Evolutionary conservation across 2,797 vertebrate genomes (phyloP).

Genomic region (Hemibagrus guttatus): DNA sequence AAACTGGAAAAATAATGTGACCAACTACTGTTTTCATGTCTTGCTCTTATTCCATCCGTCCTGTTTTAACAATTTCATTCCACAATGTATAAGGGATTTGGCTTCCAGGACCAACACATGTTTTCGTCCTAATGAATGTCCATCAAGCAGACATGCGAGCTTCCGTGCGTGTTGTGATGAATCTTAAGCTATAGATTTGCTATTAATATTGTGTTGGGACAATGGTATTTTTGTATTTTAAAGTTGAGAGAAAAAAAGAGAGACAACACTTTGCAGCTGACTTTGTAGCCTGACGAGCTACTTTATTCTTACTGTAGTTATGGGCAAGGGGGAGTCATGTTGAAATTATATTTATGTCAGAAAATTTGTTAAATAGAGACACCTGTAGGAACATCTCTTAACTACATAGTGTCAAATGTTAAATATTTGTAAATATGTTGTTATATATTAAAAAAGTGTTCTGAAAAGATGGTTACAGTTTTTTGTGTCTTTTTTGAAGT

Average conservation of each 20-base stretch:
- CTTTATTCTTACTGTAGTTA: slow-evolving; percentile 60
- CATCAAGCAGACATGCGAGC: slow-evolving; percentile 52
- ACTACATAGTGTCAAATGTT: slow-evolving; percentile 82
- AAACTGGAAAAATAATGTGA: slow-evolving; percentile 24
- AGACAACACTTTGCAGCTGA: slow-evolving; percentile 77
- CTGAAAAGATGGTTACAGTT: slow-evolving; percentile 71
- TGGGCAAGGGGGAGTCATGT: slow-evolving; percentile 55
- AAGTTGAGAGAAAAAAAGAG: slow-evolving; percentile 26
- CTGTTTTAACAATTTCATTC: slow-evolving; percentile 29
- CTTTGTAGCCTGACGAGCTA: slow-evolving; percentile 70
- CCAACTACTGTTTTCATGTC: slow-evolving; percentile 43
- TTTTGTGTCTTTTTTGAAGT: slow-evolving; percentile 69
- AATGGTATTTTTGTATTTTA: slow-evolving; percentile 60
- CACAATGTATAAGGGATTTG: slow-evolving; percentile 36
- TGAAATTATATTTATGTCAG: slow-evolving; percentile 73
- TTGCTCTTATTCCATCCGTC: slow-evolving; percentile 2
- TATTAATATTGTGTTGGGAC: slow-evolving; percentile 53
- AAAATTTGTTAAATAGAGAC: slow-evolving; percentile 66
- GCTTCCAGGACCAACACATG: slow-evolving; percentile 47
- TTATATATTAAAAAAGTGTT: slow-evolving; percentile 87
- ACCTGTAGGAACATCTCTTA: slow-evolving; percentile 73
- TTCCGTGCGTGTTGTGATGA: slow-evolving; percentile 56
- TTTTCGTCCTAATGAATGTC: slow-evolving; percentile 54
- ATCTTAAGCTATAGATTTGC: slow-evolving; percentile 59
- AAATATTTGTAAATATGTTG: slow-evolving; percentile 86